Conservation (phyloP, 2,888 invertebrate genomes). For the Macrophya alboannulata region DNA sequence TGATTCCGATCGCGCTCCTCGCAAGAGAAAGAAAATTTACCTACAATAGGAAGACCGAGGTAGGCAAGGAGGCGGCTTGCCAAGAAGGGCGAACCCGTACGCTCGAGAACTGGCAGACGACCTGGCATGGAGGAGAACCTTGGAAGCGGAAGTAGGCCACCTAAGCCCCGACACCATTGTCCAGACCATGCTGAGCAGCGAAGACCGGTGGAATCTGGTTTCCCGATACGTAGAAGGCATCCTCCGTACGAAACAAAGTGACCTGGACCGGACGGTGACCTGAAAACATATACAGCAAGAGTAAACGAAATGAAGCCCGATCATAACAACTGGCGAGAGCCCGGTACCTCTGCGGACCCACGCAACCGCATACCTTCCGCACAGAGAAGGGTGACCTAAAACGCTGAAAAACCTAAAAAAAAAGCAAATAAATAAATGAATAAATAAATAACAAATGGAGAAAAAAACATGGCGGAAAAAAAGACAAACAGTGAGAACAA, state of each 20-base stretch:
- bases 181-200: background rate
- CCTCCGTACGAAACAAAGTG: background rate
- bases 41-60: background rate
- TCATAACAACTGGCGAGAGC: too few species aligned
- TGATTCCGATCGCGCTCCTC: constrained; percentile 60
- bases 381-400: too few species aligned
- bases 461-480: background rate
- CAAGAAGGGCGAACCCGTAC: background rate
- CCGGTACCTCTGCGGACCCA: too few species aligned
- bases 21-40: constrained; percentile 57
- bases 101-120: constrained; percentile 57
- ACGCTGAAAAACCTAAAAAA: too few species aligned
- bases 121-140: constrained; percentile 51
- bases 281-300: background rate
- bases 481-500: background rate
- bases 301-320: background rate
- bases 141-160: background rate
- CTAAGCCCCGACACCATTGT: background rate
- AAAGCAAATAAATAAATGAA: too few species aligned
- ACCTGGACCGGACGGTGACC: too few species aligned
- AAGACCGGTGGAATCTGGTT: background rate
- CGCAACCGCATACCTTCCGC: too few species aligned
- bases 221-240: background rate
- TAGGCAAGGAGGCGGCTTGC: background rate
- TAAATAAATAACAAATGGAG: too few species aligned